Evolutionary conservation across 1,140 invertebrate genomes (phyloP), one percentile per base, ranked within the genome.

Genomic region (Thaumetopoea pityocampa): DNA sequence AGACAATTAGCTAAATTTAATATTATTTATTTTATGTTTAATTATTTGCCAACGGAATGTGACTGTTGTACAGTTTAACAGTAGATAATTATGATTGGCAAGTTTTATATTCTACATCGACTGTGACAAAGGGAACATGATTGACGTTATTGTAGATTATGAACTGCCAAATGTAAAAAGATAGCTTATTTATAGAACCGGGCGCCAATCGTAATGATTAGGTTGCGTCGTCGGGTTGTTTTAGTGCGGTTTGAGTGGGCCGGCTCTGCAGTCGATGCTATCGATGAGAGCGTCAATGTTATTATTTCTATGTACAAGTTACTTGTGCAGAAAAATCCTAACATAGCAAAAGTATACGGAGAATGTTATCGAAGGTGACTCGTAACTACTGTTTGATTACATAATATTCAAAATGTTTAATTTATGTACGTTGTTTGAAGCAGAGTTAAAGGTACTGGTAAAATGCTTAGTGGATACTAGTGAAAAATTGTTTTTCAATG

Each of bases 11-110:
- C 68, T 80, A 77, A 81, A 73, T 76, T 55, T 64, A 69, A 71
- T 80, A 70, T 74, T 77, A 74, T 79, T 81, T 81, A 79, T 78
- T 80, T 70, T 78, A 67, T 65, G 63, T 78, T 52, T 68, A 70
- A 70, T 79, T 55, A 60, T 78, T 80, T 78, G 73, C 80, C 76
- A 80, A 84, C 77, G 80, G 80, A 80, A 81, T 80, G 77, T 40
- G 80, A 80, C 71, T 84, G 66, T 64, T 84, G 80, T 84, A 84
- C 78, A 84, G 80, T 73, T 64, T 78, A 62, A 76, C 56, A 50
- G 63, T 79, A 77, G 65, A 60, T 66, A 77, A 77, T 62, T 77
- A 60, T 60, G 37, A 60, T 49, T 46, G 57, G 53, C 56, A 55
- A 48, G 58, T 65, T 77, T 71, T 45, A 48, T 57, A 32, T 47